A percentile compares a stretch with the other conserved stretches of the same genome.
Conservation (phyloP, 23 tunicate species). For the Styela clava region DNA sequence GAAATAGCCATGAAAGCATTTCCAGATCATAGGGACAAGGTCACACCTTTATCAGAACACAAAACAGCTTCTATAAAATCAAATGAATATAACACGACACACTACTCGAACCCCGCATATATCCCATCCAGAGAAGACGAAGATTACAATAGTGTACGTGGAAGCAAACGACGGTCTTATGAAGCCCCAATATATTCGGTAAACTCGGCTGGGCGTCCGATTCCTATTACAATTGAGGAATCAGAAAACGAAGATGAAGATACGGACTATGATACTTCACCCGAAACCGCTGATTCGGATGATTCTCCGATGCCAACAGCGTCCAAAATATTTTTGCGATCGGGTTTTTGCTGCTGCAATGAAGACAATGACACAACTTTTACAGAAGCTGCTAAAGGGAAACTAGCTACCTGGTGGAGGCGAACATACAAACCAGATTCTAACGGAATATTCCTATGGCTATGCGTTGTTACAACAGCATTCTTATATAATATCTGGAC, state of each 20-base stretch:
- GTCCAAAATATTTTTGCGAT: neutral
- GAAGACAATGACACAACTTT: neutral
- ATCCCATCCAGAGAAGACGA: slow-evolving; percentile 6
- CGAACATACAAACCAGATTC: slow-evolving; percentile 48
- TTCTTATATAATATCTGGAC: slow-evolving; percentile 60
- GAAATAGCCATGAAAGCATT: neutral
- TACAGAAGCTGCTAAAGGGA: neutral
- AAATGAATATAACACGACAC: neutral
- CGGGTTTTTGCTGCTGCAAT: slow-evolving; percentile 10
- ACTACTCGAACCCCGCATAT: slow-evolving; percentile 12
- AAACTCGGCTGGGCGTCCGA: slow-evolving; percentile 67
- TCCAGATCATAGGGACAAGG: neutral
- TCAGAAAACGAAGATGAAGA: slow-evolving; percentile 26
- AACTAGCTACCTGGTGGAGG: slow-evolving; percentile 27
- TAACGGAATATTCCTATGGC: slow-evolving; percentile 48
- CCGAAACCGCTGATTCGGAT: neutral
- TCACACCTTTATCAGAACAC: neutral
- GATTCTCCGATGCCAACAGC: slow-evolving; percentile 7
- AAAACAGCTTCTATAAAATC: neutral
- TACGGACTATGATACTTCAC: slow-evolving; percentile 1
- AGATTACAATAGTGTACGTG: neutral
- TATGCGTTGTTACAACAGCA: slow-evolving; percentile 32
- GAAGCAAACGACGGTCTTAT: slow-evolving; percentile 16
- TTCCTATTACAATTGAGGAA: slow-evolving; percentile 73
- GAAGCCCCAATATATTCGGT: slow-evolving; percentile 64